Percentiles rank a stretch among this genome's conserved stretches.
These are phyloP conservation scores for Pristionchus mayeri DNA, from an alignment of 2,888 invertebrate genomes.

Conservation along the genomic window DNA sequence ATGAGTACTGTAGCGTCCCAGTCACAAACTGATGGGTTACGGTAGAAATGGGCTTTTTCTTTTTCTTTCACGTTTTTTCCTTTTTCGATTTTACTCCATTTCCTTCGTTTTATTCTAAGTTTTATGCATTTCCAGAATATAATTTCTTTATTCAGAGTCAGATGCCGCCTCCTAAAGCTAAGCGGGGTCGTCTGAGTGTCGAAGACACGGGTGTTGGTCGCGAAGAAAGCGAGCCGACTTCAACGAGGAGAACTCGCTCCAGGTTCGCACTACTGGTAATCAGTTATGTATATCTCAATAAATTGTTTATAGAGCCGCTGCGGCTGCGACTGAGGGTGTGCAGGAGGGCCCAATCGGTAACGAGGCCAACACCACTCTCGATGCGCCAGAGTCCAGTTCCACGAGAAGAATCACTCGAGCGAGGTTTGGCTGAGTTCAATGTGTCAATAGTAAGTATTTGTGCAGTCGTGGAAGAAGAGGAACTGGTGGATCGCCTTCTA, in stretches of 20 bases:
- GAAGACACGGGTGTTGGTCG: conserved; percentile 4
- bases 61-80: background rate
- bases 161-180: conserved; percentile 16
- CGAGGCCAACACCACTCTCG: background rate
- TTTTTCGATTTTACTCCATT: background rate
- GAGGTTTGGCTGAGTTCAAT: background rate
- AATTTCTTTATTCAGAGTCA: background rate
- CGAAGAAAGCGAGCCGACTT: background rate
- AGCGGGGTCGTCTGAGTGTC: background rate
- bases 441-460: background rate
- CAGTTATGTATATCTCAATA: too few species aligned
- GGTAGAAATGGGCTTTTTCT: background rate
- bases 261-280: background rate
- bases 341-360: background rate
- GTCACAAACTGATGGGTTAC: background rate
- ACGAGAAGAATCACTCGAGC: conserved; percentile 5
- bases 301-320: background rate
- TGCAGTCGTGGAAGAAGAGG: background rate
- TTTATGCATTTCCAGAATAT: too few species aligned
- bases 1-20: background rate
- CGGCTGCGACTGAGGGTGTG: background rate
- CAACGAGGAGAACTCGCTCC: conserved; percentile 6
- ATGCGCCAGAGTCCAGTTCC: background rate
- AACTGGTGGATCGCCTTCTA: background rate
- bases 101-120: background rate